Conservation (phyloP, 2,113 vertebrate genomes). For the Lampris incognitus region DNA sequence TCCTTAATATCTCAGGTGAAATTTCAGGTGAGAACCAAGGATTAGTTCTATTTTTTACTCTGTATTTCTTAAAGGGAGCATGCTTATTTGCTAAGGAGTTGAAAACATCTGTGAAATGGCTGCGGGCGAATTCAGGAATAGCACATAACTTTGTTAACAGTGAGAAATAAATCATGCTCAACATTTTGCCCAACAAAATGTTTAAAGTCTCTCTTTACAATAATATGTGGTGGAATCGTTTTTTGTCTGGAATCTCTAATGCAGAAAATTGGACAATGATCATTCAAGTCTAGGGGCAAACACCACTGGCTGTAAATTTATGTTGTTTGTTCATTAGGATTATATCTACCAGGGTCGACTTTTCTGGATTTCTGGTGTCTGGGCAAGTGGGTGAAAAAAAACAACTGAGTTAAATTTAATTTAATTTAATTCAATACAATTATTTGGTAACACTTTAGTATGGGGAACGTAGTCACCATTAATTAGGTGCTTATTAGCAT, state of each 20-base stretch:
- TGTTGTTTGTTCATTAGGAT: background rate
- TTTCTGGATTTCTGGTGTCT: conserved; percentile 2
- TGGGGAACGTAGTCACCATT: too few relatives aligned
- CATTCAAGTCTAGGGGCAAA: background rate
- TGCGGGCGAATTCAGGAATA: too few relatives aligned
- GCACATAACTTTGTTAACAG: background rate
- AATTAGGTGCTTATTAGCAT: too few relatives aligned
- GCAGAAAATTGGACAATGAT: conserved; percentile 1
- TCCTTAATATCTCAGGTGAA: too few relatives aligned
- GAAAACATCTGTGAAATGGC: too few relatives aligned
- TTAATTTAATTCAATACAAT: background rate
- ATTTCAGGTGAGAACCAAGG: too few relatives aligned
- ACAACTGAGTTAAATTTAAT: background rate
- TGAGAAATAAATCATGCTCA: background rate
- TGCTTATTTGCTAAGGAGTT: too few relatives aligned
- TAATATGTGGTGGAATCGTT: background rate
- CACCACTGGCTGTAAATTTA: background rate
- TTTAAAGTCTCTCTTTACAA: background rate
- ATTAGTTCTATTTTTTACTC: too few relatives aligned
- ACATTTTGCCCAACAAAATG: background rate
- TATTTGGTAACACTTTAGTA: too few relatives aligned
- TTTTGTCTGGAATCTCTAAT: background rate
- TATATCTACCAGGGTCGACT: background rate
- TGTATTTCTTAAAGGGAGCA: too few relatives aligned
- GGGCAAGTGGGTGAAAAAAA: background rate